Conservation (phyloP, 53 echinoderm and acorn worm genomes). For the Echinometra lucunter region DNA sequence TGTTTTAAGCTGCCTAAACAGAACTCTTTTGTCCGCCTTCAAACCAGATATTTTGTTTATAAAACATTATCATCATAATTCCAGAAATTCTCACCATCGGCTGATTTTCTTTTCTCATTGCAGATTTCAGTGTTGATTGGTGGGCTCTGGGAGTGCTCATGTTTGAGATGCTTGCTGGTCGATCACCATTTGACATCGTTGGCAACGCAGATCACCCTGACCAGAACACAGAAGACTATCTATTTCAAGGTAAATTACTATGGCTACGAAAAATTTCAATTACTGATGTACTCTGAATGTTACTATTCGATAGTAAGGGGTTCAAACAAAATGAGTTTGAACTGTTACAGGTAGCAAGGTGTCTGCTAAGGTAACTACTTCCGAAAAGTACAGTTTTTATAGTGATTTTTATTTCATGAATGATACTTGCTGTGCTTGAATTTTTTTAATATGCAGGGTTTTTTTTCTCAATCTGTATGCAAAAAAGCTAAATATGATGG, state of each 20-base stretch:
- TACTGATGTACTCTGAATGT: too few relatives aligned
- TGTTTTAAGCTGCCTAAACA: background rate
- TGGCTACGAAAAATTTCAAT: background rate
- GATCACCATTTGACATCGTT: slow-evolving; percentile 98
- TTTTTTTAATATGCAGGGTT: too few relatives aligned
- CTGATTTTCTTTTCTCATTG: background rate
- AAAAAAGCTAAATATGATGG: too few relatives aligned
- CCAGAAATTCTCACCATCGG: too few relatives aligned
- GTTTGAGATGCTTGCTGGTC: slow-evolving; percentile 99
- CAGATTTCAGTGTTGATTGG: slow-evolving; percentile 97
- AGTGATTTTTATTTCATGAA: too few relatives aligned
- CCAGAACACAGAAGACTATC: slow-evolving; percentile 97
- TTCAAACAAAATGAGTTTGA: too few relatives aligned
- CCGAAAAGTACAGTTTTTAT: too few relatives aligned
- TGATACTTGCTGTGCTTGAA: too few relatives aligned
- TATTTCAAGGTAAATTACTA: slow-evolving; percentile 85
- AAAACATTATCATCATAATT: background rate
- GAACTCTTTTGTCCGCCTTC: background rate
- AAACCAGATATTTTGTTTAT: background rate
- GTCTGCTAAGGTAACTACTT: too few relatives aligned
- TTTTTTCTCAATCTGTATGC: too few relatives aligned
- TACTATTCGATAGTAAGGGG: too few relatives aligned
- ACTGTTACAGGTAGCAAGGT: too few relatives aligned
- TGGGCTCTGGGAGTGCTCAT: slow-evolving; percentile 97
- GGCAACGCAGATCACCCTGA: slow-evolving; percentile 95